Percentiles rank a stretch among this genome's conserved stretches.
These are phyloP conservation scores for Crocallis elinguaria DNA, from an alignment of 2,888 invertebrate genomes.

Conservation along the genomic window DNA sequence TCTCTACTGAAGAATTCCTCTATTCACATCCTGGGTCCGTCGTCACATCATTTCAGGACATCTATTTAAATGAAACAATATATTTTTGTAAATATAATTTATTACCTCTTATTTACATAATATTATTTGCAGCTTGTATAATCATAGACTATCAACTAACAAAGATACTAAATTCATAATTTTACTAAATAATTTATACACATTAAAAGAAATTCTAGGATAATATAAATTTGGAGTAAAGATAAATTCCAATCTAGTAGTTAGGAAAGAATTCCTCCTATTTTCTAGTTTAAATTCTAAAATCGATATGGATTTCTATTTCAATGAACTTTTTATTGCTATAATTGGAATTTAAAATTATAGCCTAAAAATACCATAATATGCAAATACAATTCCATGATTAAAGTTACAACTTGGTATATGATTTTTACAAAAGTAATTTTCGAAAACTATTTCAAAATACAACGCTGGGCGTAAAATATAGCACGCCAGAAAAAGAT, in stretches of 20 bases:
- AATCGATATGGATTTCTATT: constrained; percentile 38
- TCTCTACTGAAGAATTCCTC: too few relatives aligned
- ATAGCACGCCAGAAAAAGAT: too few relatives aligned
- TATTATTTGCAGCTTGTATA: constrained; percentile 46
- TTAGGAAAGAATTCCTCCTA: too few relatives aligned
- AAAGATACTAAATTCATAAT: constrained; percentile 40
- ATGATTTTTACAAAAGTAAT: too few relatives aligned
- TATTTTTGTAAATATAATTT: constrained; percentile 54
- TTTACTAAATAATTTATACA: constrained; percentile 17
- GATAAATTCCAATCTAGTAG: constrained; percentile 1
- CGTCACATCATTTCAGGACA: too few relatives aligned
- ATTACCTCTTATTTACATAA: constrained; percentile 56
- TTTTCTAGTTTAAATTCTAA: constrained; percentile 24
- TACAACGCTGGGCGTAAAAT: too few relatives aligned
- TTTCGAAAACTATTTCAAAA: too few relatives aligned
- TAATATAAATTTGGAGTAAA: constrained; percentile 16
- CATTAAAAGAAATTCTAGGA: constrained; percentile 6
- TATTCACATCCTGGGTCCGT: too few relatives aligned
- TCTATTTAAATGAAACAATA: constrained; percentile 17
- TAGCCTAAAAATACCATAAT: not conserved
- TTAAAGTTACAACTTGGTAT: not conserved
- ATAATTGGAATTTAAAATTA: not conserved
- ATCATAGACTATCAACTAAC: constrained; percentile 41
- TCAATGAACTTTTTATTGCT: constrained; percentile 1
- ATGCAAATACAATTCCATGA: not conserved